Conservation (phyloP, 2,797 vertebrate genomes). For the Chrysocyon brachyurus region DNA sequence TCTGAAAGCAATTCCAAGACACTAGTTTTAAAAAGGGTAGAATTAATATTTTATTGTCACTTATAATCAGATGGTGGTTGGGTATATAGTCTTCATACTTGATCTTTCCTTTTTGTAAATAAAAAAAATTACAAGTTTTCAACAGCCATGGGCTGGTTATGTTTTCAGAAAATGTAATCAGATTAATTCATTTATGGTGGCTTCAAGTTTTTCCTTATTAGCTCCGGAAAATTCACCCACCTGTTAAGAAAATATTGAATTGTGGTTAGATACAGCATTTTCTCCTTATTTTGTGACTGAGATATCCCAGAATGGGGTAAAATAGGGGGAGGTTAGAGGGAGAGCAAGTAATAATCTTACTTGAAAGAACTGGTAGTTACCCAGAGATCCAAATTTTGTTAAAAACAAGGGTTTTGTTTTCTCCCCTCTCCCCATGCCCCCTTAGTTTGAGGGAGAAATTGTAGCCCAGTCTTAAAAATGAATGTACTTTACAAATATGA, state of each 20-base stretch:
- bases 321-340: not conserved
- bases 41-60: slow-evolving; percentile 88
- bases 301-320: not conserved
- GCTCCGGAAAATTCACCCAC: slow-evolving; percentile 93
- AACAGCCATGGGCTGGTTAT: slow-evolving; percentile 74
- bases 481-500: not conserved
- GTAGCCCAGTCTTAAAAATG: not conserved
- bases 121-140: slow-evolving; percentile 87
- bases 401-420: not conserved
- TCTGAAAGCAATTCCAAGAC: slow-evolving; percentile 69
- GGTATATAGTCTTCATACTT: slow-evolving; percentile 79
- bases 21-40: slow-evolving; percentile 81
- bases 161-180: slow-evolving; percentile 77
- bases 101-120: slow-evolving; percentile 83
- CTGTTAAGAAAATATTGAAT: slow-evolving; percentile 87
- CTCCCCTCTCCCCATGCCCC: no score
- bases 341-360: not conserved
- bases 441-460: not conserved
- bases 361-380: not conserved
- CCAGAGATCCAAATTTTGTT: not conserved
- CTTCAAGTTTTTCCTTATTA: slow-evolving; percentile 87
- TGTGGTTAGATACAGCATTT: not conserved
- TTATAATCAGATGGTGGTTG: slow-evolving; percentile 80
- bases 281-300: not conserved
- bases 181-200: slow-evolving; percentile 85